Evolutionary conservation across 2,797 vertebrate species (phyloP).

Genomic region (Acipenser ruthenus): DNA sequence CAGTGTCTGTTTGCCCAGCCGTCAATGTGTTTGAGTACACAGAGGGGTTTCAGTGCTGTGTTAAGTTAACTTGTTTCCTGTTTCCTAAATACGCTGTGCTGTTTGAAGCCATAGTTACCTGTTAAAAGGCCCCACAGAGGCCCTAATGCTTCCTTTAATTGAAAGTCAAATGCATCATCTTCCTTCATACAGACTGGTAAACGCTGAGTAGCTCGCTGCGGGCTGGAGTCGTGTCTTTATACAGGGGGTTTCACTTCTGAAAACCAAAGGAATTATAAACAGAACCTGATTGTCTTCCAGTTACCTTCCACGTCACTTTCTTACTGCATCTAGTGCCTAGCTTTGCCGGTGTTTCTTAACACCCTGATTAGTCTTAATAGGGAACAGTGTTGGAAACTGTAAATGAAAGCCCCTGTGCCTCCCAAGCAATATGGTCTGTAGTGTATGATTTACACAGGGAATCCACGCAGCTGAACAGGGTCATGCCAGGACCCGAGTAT

Average conservation of each 20-base stretch:
- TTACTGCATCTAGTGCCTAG: no score
- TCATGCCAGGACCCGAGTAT: no score
- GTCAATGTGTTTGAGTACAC: conserved; percentile 31
- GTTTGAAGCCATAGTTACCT: conserved; percentile 25
- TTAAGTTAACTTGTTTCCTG: conserved; percentile 28
- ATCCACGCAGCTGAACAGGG: no score
- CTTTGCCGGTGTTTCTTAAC: no score
- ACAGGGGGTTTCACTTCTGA: not conserved
- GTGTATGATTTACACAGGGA: no score
- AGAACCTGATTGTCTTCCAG: no score
- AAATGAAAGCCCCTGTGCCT: no score
- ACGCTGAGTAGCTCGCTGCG: not conserved
- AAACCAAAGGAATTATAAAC: no score
- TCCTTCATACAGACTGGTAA: not conserved
- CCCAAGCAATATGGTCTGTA: no score
- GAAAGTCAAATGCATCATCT: not conserved
- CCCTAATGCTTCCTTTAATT: not conserved
- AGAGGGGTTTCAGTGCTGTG: conserved; percentile 27
- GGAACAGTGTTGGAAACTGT: no score
- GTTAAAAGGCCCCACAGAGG: conserved; percentile 15
- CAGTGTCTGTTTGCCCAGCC: conserved; percentile 57
- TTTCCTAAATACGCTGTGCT: conserved; percentile 13
- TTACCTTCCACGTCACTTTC: no score
- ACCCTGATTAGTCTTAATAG: no score
- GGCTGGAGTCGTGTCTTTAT: not conserved